These are phyloP conservation scores for Silurus asotus DNA, from an alignment of 2,113 vertebrate species.

Conservation along the genomic window DNA sequence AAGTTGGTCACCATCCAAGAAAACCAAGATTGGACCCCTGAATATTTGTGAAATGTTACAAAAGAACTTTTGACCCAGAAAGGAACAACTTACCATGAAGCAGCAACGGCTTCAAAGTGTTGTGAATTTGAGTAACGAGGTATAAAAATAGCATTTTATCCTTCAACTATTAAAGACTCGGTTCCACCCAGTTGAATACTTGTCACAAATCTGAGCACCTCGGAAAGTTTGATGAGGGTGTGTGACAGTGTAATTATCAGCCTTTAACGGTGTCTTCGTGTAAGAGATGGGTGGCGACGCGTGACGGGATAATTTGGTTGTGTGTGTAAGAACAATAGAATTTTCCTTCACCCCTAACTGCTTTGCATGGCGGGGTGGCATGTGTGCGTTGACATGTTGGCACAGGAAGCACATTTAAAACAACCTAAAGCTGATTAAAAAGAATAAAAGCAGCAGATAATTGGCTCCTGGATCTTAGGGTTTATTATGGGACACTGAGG, in stretches of 20 bases:
- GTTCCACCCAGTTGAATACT: conserved; percentile 14
- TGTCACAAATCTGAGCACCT: conserved; percentile 6
- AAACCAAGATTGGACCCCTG: no score
- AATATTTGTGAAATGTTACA: neutral
- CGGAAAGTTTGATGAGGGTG: neutral
- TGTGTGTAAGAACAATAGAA: neutral
- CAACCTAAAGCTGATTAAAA: neutral
- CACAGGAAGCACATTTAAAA: neutral
- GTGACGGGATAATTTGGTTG: neutral
- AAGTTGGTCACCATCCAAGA: neutral
- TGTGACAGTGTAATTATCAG: conserved; percentile 20
- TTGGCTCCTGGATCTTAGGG: neutral
- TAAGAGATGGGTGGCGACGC: neutral
- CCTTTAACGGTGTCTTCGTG: conserved; percentile 16
- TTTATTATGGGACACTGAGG: neutral
- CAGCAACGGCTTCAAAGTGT: neutral
- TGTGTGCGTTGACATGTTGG: neutral
- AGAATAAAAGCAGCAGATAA: neutral
- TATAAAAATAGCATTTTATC: conserved; percentile 9
- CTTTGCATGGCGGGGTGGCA: neutral
- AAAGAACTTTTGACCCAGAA: neutral
- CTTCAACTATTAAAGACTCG: neutral
- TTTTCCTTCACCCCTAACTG: neutral
- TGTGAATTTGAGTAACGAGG: neutral
- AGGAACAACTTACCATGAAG: neutral